A percentile compares a stretch with the other conserved stretches of the same genome.
Evolutionary conservation across 2,888 invertebrate genomes (phyloP).

Genomic region (Euplagia quadripunctaria): DNA sequence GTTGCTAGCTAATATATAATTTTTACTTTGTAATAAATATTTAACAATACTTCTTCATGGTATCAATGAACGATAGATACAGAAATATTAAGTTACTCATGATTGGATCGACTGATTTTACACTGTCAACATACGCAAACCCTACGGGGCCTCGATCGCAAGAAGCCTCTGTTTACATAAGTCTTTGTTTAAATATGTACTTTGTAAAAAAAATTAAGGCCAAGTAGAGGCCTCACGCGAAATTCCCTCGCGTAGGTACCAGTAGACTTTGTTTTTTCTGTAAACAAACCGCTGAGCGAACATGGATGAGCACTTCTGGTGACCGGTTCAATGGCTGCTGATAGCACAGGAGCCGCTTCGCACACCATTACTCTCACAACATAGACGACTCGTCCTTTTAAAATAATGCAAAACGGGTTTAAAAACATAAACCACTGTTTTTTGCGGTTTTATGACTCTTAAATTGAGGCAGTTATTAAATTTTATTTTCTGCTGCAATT

Average conservation of each 20-base stretch:
- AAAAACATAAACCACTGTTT: constrained; percentile 51
- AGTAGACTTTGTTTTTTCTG: constrained; percentile 79
- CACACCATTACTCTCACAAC: constrained; percentile 52
- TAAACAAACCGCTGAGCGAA: constrained; percentile 75
- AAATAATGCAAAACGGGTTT: constrained; percentile 60
- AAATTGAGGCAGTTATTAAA: constrained; percentile 57
- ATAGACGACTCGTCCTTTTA: constrained; percentile 52
- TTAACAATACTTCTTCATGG: not conserved
- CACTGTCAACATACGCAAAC: constrained; percentile 73
- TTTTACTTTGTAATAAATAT: not conserved
- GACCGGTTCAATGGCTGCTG: constrained; percentile 73
- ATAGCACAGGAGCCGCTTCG: constrained; percentile 69
- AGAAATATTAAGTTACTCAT: constrained; percentile 9
- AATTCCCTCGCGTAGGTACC: constrained; percentile 74
- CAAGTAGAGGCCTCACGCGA: constrained; percentile 75
- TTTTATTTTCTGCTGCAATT: constrained; percentile 62
- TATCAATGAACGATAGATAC: not conserved
- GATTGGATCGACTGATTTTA: constrained; percentile 69
- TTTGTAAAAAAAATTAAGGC: constrained; percentile 73
- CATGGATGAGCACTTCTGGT: constrained; percentile 79
- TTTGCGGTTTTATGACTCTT: constrained; percentile 58
- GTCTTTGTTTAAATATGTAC: constrained; percentile 68
- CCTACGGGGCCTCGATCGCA: constrained; percentile 81
- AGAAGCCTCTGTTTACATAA: constrained; percentile 75
- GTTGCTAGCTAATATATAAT: not conserved